Evolutionary conservation across 2,113 vertebrate species (phyloP).

Genomic region (Rhizomys pruinosus): DNA sequence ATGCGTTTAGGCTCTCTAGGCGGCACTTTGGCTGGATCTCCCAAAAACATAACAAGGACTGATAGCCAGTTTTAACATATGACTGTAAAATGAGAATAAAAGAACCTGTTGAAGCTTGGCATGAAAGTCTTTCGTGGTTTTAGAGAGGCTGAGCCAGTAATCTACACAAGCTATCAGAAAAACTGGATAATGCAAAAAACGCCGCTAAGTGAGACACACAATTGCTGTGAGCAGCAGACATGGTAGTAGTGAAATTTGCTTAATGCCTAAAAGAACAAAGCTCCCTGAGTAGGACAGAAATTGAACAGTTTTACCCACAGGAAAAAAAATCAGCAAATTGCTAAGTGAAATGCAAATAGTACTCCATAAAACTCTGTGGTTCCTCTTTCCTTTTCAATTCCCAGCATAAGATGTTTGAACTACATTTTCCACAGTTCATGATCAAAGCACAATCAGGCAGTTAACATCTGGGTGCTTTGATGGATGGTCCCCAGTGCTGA

Average conservation of each 20-base stretch:
- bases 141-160: constrained; percentile 83
- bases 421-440: constrained; percentile 87
- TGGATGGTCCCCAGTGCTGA: constrained; percentile 49
- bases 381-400: constrained; percentile 80
- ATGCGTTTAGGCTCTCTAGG: constrained; percentile 74
- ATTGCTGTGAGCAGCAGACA: constrained; percentile 90
- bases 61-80: constrained; percentile 85
- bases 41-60: constrained; percentile 82
- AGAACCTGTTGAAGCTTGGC: constrained; percentile 62
- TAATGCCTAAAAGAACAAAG: constrained; percentile 83
- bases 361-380: constrained; percentile 86
- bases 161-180: constrained; percentile 85
- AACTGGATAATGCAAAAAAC: constrained; percentile 87
- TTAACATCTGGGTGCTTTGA: constrained; percentile 73
- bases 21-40: constrained; percentile 65
- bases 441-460: constrained; percentile 85
- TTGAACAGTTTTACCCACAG: constrained; percentile 81
- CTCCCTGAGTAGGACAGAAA: constrained; percentile 84
- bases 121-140: constrained; percentile 42
- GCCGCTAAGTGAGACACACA: constrained; percentile 82
- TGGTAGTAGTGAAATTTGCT: constrained; percentile 90
- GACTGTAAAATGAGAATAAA: constrained; percentile 78
- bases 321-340: constrained; percentile 85
- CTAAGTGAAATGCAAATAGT: constrained; percentile 89
- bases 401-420: constrained; percentile 87